These are phyloP conservation scores for Leptodactylus fallax DNA, from an alignment of 2,797 vertebrate genomes.

Conservation along the genomic window DNA sequence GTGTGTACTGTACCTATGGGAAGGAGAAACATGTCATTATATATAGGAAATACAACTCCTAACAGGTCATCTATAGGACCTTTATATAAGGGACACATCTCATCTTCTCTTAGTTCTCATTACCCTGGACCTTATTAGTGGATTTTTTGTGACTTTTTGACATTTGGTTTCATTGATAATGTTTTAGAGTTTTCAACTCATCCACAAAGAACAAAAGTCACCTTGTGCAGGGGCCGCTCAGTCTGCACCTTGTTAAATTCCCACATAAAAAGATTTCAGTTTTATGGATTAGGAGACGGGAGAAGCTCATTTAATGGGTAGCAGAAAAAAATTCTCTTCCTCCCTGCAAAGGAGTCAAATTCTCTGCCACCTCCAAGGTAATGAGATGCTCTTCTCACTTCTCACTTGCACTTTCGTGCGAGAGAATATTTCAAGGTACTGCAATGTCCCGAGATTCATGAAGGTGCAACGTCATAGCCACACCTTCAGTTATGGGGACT, in stretches of 20 bases:
- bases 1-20: constrained; percentile 69
- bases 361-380: neutral
- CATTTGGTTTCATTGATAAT: constrained; percentile 8
- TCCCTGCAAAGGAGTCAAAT: constrained; percentile 1
- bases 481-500: neutral
- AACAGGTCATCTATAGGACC: neutral
- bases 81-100: neutral
- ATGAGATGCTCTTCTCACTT: constrained; percentile 16
- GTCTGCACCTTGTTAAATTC: constrained; percentile 1
- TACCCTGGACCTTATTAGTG: neutral
- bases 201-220: constrained; percentile 1
- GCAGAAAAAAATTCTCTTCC: neutral
- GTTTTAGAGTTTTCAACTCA: neutral
- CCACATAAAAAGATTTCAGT: neutral
- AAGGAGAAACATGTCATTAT: constrained; percentile 34
- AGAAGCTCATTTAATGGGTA: constrained; percentile 7
- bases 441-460: neutral
- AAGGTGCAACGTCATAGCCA: neutral
- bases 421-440: neutral
- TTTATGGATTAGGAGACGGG: constrained; percentile 12
- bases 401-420: neutral
- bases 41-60: neutral
- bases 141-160: neutral
- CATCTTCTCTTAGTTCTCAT: neutral
- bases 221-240: neutral